Evolutionary conservation across 2,888 invertebrate species (phyloP).

Genomic region (Mamestra brassicae): DNA sequence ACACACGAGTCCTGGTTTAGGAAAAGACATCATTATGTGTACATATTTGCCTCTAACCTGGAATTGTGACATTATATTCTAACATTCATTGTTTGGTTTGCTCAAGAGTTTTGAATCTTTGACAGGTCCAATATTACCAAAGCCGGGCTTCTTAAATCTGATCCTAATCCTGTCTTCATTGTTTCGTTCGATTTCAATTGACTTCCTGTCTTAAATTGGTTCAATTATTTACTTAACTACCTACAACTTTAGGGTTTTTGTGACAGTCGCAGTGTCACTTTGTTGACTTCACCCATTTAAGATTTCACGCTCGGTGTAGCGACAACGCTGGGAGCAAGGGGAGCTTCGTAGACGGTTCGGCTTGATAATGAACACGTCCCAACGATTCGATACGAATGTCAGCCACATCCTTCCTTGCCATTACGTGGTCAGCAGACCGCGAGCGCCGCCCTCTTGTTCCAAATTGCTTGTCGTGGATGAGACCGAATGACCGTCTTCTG

Average conservation of each 20-base stretch:
- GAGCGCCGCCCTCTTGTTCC: constrained; percentile 68
- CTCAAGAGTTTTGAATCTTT: neutral
- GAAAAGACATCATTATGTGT: neutral
- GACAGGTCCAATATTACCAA: neutral
- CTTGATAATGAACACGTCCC: constrained; percentile 81
- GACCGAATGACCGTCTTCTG: neutral
- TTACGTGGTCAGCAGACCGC: constrained; percentile 73
- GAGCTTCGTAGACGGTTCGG: constrained; percentile 60
- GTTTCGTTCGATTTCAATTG: constrained; percentile 43
- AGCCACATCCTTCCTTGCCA: constrained; percentile 78
- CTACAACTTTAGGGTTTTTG: constrained; percentile 48
- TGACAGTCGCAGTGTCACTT: constrained; percentile 51
- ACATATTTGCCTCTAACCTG: too few relatives aligned
- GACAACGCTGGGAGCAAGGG: constrained; percentile 73
- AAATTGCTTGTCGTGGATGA: neutral
- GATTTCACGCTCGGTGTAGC: constrained; percentile 81
- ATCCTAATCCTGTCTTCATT: constrained; percentile 1
- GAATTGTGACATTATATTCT: too few relatives aligned
- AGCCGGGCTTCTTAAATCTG: too few relatives aligned
- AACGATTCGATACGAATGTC: constrained; percentile 83
- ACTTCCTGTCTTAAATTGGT: constrained; percentile 44
- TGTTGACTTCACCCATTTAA: constrained; percentile 72
- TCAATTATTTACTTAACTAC: constrained; percentile 52
- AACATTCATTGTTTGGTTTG: neutral
- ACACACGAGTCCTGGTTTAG: neutral